Base-by-base conservation (phyloP, 2,113 vertebrate genomes). In the Chlorodrepanis virens region DNA sequence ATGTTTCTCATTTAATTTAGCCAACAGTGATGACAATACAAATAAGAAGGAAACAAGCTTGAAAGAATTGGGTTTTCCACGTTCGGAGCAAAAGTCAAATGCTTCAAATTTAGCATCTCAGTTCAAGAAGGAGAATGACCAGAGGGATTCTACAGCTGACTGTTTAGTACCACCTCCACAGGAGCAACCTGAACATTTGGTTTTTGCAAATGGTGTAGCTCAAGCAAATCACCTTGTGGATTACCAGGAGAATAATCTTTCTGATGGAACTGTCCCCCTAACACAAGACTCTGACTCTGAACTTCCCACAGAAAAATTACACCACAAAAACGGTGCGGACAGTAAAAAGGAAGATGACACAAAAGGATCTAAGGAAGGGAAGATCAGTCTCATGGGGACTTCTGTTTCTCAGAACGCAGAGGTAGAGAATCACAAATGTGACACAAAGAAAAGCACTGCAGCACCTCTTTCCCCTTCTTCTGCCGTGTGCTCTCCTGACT, bases 1-100 rank as follows among this genome's bases (percentile, higher is more conserved):
- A 12, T 85, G 28, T 95, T 91, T 82, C 95, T 96, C 87, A 53
- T 95, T 95, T 96, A 49, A 83, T 98, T 96, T 64, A 97, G 96
- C 93, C 98, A 96, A 94, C 85, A 96, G 92, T 16, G 87, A 83
- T 89, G 90, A 96, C 35, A 70, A 33, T 39, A 57, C 70, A 91
- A 95, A 83, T 22, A 83, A 91, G 59, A 89, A 88, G 44, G 84
- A 97, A 79, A 61, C 79, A 52, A 78, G 53, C 89, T 44, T 39
- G 56, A 96, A 96, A 87, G 97, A 97, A 60, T 44, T 84, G 74
- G 50, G 2, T 70, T 89, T 94, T 59, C 49, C 68, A 12, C 45
- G 44, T 81, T 93, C 35, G 24, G 96, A 93, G 95, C 95, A 96
- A 93, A 94, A 70, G 27, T 17, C 89, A 25, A 89, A 92, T 28